Percentiles rank a stretch among this genome's conserved stretches.
Evolutionary conservation across 2,113 vertebrate genomes (phyloP).

Genomic region (Trematocara zebra): DNA sequence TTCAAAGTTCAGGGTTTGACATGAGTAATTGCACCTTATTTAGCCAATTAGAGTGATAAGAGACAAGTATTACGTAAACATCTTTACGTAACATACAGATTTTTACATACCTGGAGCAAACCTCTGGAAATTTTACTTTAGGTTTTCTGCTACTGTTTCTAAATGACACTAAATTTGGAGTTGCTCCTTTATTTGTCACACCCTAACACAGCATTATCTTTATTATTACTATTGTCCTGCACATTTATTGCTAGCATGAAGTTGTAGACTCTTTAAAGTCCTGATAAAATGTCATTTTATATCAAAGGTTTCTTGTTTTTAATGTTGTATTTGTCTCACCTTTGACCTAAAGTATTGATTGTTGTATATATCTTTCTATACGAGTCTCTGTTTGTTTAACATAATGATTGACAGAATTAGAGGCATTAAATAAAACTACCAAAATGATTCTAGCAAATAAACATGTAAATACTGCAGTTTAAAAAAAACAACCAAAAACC

Average conservation of each 20-base stretch:
- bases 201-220: neutral
- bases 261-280: neutral
- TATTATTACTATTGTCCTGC: neutral
- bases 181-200: neutral
- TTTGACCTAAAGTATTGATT: neutral
- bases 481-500: neutral
- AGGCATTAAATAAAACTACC: neutral
- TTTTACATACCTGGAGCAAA: neutral
- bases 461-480: neutral
- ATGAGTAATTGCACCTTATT: neutral
- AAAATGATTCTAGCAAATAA: neutral
- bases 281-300: neutral
- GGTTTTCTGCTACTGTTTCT: neutral
- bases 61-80: neutral
- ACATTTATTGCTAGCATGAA: neutral
- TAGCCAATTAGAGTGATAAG: neutral
- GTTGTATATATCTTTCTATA: neutral
- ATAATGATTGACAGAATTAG: neutral
- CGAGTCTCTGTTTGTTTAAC: accelerated
- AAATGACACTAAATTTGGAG: neutral
- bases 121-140: neutral
- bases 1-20: neutral
- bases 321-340: accelerated
- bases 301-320: neutral
- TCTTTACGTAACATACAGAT: neutral